Evolutionary conservation across 2,888 invertebrate genomes (phyloP).

Genomic region (Drosophila niveifrons): DNA sequence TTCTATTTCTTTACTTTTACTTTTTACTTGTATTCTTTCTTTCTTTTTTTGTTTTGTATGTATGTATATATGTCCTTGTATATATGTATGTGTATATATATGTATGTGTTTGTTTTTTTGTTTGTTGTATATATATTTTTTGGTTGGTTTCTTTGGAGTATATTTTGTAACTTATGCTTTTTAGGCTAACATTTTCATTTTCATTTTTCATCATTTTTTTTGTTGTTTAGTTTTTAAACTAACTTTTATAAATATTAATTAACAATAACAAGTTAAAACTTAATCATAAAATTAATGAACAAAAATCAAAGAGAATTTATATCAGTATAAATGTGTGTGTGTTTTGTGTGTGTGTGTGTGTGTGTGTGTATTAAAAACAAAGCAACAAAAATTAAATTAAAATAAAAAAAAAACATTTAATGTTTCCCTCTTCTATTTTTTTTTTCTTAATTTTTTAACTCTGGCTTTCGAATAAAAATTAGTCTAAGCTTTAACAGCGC

Average conservation of each 20-base stretch:
- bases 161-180: slow-evolving; percentile 80
- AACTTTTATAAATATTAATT: slow-evolving; percentile 73
- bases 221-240: slow-evolving; percentile 55
- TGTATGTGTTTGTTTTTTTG: slow-evolving; percentile 70
- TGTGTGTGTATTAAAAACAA: slow-evolving; percentile 67
- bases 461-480: slow-evolving; percentile 41
- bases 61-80: slow-evolving; percentile 65
- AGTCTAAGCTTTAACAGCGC: slow-evolving; percentile 73
- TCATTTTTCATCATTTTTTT: slow-evolving; percentile 28
- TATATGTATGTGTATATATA: slow-evolving; percentile 67
- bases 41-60: slow-evolving; percentile 35
- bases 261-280: slow-evolving; percentile 80
- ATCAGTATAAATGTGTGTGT: slow-evolving; percentile 40
- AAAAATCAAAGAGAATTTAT: slow-evolving; percentile 56
- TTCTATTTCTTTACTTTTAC: slow-evolving; percentile 9
- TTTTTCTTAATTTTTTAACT: slow-evolving; percentile 11
- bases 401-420: slow-evolving; percentile 63
- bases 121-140: slow-evolving; percentile 80
- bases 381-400: slow-evolving; percentile 65
- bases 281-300: slow-evolving; percentile 73
- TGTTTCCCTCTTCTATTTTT: slow-evolving; percentile 31
- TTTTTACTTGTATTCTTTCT: slow-evolving; percentile 4
- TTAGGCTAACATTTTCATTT: slow-evolving; percentile 62
- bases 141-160: slow-evolving; percentile 86
- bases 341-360: slow-evolving; percentile 17